Conservation (phyloP, 1,140 invertebrate genomes). For the Drosophila rufa region DNA sequence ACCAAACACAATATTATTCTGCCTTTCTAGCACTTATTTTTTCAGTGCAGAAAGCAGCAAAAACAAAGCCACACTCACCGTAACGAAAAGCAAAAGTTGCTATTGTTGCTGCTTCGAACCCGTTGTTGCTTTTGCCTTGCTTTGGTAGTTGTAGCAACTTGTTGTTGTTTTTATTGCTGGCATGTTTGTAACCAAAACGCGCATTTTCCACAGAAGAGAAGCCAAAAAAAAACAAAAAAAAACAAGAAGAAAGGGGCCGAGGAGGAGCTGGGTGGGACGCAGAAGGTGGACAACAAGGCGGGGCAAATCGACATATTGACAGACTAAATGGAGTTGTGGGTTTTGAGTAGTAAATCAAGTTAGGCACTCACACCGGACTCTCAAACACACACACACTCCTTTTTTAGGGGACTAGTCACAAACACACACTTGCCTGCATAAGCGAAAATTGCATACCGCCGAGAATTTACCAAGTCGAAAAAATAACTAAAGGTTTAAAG, state of each 20-base stretch:
- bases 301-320: conserved; percentile 84
- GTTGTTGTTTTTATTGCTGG: conserved; percentile 51
- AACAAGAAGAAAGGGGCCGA: not conserved
- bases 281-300: conserved; percentile 61
- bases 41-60: conserved; percentile 15
- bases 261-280: conserved; percentile 15
- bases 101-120: conserved; percentile 14
- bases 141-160: conserved; percentile 32
- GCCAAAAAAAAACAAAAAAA: conserved; percentile 34
- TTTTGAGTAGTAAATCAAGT: conserved; percentile 85
- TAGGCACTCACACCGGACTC: conserved; percentile 65
- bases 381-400: conserved; percentile 19
- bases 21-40: not conserved
- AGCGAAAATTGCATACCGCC: conserved; percentile 72
- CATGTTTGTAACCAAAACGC: conserved; percentile 74
- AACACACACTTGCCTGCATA: conserved; percentile 60
- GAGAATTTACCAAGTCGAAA: conserved; percentile 55
- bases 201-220: conserved; percentile 66
- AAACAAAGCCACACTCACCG: conserved; percentile 37
- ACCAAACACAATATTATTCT: too few relatives aligned
- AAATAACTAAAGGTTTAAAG: not conserved
- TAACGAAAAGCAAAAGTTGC: conserved; percentile 67
- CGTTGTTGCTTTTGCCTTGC: conserved; percentile 14
- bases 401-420: conserved; percentile 22
- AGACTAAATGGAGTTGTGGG: conserved; percentile 84